Evolutionary conservation across 2,888 invertebrate species (phyloP).

Genomic region (Buathra laborator): DNA sequence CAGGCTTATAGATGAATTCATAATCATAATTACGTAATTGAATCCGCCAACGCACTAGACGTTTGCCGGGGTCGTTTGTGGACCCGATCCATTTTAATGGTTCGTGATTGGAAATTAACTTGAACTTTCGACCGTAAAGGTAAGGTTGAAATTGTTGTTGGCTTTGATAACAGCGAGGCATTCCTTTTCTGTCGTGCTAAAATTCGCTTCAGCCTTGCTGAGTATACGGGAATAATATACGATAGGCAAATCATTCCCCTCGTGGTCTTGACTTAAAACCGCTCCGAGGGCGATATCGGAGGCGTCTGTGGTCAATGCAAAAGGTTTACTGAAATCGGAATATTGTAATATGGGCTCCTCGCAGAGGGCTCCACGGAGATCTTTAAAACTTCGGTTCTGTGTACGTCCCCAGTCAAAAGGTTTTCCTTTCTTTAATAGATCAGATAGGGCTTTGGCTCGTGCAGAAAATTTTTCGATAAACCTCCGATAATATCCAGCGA

Average conservation of each 20-base stretch:
- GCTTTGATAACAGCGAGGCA: constrained; percentile 35
- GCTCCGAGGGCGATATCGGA: constrained; percentile 36
- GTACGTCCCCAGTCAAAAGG: too few species aligned
- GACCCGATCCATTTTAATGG: background rate
- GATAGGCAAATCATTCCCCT: constrained; percentile 48
- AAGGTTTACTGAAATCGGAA: constrained; percentile 28
- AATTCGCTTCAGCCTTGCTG: constrained; percentile 15
- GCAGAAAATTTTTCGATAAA: background rate
- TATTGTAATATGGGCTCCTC: constrained; percentile 42
- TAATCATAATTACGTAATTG: constrained; percentile 30
- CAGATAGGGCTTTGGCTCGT: background rate
- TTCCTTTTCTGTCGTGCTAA: constrained; percentile 48
- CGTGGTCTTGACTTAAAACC: constrained; percentile 20
- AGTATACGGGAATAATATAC: constrained; percentile 18
- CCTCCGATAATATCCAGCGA: background rate
- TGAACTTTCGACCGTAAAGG: constrained; percentile 42
- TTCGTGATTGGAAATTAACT: constrained; percentile 40
- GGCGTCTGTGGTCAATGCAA: constrained; percentile 26
- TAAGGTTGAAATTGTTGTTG: constrained; percentile 41
- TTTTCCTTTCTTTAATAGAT: too few species aligned
- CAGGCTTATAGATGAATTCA: constrained; percentile 31
- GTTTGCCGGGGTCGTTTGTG: background rate
- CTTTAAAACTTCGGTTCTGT: constrained; percentile 1
- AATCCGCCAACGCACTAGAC: background rate
- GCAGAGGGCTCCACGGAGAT: background rate